Base-by-base conservation (phyloP, 2,888 invertebrate genomes). In the Euplexia lucipara region DNA sequence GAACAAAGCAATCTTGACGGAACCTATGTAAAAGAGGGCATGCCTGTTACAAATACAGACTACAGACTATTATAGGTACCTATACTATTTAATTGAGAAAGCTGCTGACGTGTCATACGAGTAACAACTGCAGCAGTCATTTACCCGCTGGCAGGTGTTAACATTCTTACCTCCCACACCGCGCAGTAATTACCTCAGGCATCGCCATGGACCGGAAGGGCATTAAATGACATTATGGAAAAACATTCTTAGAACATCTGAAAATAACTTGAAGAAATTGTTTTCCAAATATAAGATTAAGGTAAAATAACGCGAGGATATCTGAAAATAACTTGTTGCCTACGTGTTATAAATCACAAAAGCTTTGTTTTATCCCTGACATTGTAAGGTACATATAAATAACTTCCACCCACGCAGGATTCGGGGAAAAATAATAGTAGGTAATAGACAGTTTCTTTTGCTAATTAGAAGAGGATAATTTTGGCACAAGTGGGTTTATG, bases 361-460 rank as follows among this genome's bases (percentile, higher is more conserved):
- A 20, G 14, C 49, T 32, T 26, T 12, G 32, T 44, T 47, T 32
- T 41, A 52, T 52, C 32, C 30, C 35, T 72, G n/a, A 35, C 16
- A 41, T 42, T 70, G 45, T 37, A 39, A n/a, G 16, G 14, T 14
- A 58, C 54, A 54, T 64, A 72, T 64, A 72, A 64, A 65, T 64
- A 64, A 51, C 54, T 12, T n/a, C 39, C 32, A 14, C 57, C 39
- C 20, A 48, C 56, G 4, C 16, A 16, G 18, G 41, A 18, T 34
- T 16, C 10, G 14, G 34, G 7, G 16, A n/a, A 39, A n/a, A 49
- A 32, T 53, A 20, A 10, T 42, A 35, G 44, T n/a, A 32, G 39
- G 16, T 39, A 53, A 52, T 20, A 9, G 37, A 6, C 34, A 32
- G 16, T 51, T 58, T 20, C 26, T 52, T 52, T 56, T 54, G n/a